phyloP scores from a whole-genome alignment of 2,888 invertebrate species.

The Caenorhabditis panamensis region DNA sequence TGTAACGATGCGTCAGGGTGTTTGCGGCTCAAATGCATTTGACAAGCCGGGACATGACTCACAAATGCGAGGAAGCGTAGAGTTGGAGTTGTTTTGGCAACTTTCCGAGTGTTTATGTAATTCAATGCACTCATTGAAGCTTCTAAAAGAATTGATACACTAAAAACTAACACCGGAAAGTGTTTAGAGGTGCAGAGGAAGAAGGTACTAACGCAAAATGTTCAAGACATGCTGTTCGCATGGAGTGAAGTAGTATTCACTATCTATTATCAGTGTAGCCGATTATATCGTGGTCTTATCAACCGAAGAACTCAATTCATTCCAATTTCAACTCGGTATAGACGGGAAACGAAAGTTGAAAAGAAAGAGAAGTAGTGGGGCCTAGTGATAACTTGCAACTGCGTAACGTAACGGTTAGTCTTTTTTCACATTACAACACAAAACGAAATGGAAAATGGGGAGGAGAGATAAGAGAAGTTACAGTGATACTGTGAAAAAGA shows the following conservation, averaged over 20 bases:
- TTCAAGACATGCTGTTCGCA: background rate
- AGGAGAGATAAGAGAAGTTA: background rate
- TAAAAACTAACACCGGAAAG: too few species aligned
- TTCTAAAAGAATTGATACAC: too few species aligned
- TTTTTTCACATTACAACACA: background rate
- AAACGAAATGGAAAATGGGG: background rate
- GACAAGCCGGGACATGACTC: background rate
- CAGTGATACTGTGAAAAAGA: background rate
- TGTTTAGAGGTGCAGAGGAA: too few species aligned
- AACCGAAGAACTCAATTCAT: background rate
- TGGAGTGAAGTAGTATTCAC: background rate
- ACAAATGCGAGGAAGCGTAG: too few species aligned
- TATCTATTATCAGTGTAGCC: slow-evolving; percentile 14
- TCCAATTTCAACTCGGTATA: background rate
- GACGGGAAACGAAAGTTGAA: background rate
- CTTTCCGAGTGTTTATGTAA: too few species aligned
- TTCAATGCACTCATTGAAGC: too few species aligned
- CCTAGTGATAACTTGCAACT: background rate
- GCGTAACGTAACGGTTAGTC: background rate
- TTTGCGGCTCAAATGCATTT: slow-evolving; percentile 4
- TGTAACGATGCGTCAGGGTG: slow-evolving; percentile 16
- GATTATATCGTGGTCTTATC: slow-evolving; percentile 14
- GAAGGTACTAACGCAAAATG: too few species aligned
- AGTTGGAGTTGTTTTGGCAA: too few species aligned
- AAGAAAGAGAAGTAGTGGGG: background rate